phyloP scores from a whole-genome alignment of 2,113 vertebrate species.

The Turnix velox region DNA sequence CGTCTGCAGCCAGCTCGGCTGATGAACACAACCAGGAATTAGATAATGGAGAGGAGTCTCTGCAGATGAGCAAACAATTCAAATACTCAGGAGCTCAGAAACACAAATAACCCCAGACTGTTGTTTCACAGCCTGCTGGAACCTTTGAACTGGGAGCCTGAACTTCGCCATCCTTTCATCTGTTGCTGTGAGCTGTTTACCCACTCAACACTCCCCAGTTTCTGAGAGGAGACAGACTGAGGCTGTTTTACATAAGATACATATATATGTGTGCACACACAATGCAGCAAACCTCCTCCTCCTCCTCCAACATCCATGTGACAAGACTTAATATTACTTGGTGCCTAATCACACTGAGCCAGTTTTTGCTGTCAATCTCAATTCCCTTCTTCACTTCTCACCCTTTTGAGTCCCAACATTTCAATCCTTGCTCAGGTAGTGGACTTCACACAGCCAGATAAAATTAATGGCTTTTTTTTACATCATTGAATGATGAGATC shows the following conservation, averaged over 20 bases:
- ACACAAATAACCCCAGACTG: constrained; percentile 27
- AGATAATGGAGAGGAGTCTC: neutral
- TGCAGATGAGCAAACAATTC: neutral
- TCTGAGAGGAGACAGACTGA: neutral
- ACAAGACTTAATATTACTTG: neutral
- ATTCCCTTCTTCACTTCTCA: neutral
- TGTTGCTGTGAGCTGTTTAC: constrained; percentile 32
- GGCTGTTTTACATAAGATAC: constrained; percentile 18
- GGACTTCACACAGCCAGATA: neutral
- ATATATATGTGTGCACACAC: neutral
- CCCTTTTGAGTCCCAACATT: neutral
- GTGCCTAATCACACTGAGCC: constrained; percentile 35
- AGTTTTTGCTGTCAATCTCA: constrained; percentile 48
- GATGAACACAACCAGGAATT: neutral
- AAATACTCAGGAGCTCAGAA: neutral
- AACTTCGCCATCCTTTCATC: constrained; percentile 24
- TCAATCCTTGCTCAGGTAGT: neutral
- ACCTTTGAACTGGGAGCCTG: constrained; percentile 24
- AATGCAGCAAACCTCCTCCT: neutral
- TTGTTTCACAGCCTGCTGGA: neutral
- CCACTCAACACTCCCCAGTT: neutral
- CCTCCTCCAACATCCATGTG: neutral
- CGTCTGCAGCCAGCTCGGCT: neutral
- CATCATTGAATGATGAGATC: neutral
- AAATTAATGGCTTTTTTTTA: constrained; percentile 30